Percentiles rank a stretch among this genome's conserved stretches.
phyloP scores from a whole-genome alignment of 2,113 vertebrate genomes.

The Amblyopsis rosae region DNA sequence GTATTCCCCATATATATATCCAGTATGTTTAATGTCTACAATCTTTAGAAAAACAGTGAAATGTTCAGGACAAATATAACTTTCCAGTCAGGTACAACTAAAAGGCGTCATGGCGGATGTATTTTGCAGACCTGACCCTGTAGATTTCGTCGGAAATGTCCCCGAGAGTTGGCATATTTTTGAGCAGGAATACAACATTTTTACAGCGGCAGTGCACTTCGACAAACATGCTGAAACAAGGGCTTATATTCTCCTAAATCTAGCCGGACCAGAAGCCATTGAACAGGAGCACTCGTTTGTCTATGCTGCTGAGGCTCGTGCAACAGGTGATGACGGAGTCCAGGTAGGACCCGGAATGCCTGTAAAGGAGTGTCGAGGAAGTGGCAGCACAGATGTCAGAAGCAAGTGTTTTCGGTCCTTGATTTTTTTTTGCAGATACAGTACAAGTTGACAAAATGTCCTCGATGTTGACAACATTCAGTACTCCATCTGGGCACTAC shows the following conservation, averaged over 20 bases:
- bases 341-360: slow-evolving; percentile 31
- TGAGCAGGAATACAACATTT: slow-evolving; percentile 19
- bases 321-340: background rate
- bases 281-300: slow-evolving; percentile 31
- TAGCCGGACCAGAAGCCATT: slow-evolving; percentile 33
- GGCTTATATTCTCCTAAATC: slow-evolving; percentile 31
- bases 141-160: background rate
- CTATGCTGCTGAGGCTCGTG: slow-evolving; percentile 2
- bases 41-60: too few relatives aligned
- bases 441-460: too few relatives aligned
- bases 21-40: too few relatives aligned
- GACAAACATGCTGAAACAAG: slow-evolving; percentile 19
- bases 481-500: too few relatives aligned
- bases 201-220: slow-evolving; percentile 22
- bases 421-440: too few relatives aligned
- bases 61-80: too few relatives aligned
- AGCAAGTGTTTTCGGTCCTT: too few relatives aligned
- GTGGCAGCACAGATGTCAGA: too few relatives aligned
- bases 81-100: too few relatives aligned
- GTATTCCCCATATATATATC: too few relatives aligned
- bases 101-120: background rate
- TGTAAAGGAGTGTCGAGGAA: slow-evolving; percentile 33
- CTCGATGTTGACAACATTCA: too few relatives aligned
- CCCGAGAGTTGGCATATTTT: background rate
- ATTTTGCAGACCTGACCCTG: background rate